Base-by-base conservation (phyloP, 2,113 vertebrate genomes). In the Protobothrops flavoviridis region DNA sequence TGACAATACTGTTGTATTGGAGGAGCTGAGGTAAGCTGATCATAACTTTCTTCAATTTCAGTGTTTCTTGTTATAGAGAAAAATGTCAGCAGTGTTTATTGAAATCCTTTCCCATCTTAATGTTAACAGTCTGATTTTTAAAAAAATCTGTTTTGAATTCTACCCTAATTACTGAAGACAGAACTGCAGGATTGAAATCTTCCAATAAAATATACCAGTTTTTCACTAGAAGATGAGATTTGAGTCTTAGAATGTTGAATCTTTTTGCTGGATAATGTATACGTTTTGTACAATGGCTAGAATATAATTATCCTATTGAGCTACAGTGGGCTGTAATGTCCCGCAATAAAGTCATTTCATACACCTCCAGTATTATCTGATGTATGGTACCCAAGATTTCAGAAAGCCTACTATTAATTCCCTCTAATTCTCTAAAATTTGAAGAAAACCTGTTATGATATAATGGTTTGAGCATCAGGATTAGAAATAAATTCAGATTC, bases 1-100 rank as follows among this genome's bases (percentile, higher is more conserved):
- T 0, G 99, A 99, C 96, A 99, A 98, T 97, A 99, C 99, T 0
- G 98, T 99, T 1, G 99, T 99, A 55, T 96, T 99, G 90, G 99
- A 99, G 94, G 99, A 99, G 90, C 99, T 99, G 92, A 98, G 99
- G 99, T 99, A 98, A 97, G 45, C 15, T 85, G 69, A 95, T 45
- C 26, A 29, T 91, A 88, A 4, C n/a, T 5, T 94, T 9, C 23
- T 45, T 43, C 21, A 45, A 17, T 61, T 50, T 86, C 85, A 50
- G 11, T 87, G 29, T 87, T 86, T 24, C 94, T 93, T 91, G 15
- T 92, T 26, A 89, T 81, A 13, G 4, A 56, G 33, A 24, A 33
- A 45, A 81, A 43, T 48, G 24, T 52, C 43, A 85, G 8, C 3
- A 29, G 12, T 57, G 10, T 85, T 17, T 26, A 59, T 13, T 56